phyloP scores from a whole-genome alignment of 2,888 invertebrate species.

The Hyposoter dolosus region DNA sequence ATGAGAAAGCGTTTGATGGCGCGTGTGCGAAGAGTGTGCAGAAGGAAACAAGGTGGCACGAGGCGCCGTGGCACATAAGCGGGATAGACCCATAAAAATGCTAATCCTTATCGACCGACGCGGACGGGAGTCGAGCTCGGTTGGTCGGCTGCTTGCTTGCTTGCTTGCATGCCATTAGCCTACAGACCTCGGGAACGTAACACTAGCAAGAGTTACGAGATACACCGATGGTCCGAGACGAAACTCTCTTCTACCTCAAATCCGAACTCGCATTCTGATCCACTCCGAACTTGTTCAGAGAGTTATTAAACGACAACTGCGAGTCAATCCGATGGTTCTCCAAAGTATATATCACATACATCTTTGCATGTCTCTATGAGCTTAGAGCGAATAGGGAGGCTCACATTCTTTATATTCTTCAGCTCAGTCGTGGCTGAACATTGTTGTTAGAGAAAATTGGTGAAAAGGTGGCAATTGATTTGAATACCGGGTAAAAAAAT shows the following conservation, averaged over 20 bases:
- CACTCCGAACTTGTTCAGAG: background rate
- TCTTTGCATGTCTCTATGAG: background rate
- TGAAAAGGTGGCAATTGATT: slow-evolving; percentile 15
- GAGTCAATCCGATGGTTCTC: background rate
- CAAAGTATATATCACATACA: too few species aligned
- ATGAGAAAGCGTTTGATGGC: slow-evolving; percentile 71
- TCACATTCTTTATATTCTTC: background rate
- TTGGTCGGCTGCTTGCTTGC: slow-evolving; percentile 66
- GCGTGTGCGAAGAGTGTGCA: slow-evolving; percentile 77
- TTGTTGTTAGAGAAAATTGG: too few species aligned
- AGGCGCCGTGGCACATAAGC: slow-evolving; percentile 82
- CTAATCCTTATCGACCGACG: slow-evolving; percentile 84
- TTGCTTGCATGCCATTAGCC: slow-evolving; percentile 84
- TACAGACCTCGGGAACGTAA: slow-evolving; percentile 82
- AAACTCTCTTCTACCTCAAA: slow-evolving; percentile 37
- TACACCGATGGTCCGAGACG: slow-evolving; percentile 50
- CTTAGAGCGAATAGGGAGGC: background rate
- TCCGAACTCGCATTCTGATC: slow-evolving; percentile 30
- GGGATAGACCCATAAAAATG: slow-evolving; percentile 85
- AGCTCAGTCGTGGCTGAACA: background rate
- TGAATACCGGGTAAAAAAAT: slow-evolving; percentile 2
- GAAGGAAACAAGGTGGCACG: slow-evolving; percentile 82
- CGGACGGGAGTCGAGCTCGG: slow-evolving; percentile 73
- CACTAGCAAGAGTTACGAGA: slow-evolving; percentile 67
- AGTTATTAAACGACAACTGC: slow-evolving; percentile 3